Evolutionary conservation across 1,140 invertebrate genomes (phyloP).

Genomic region (Drosophila pandora): DNA sequence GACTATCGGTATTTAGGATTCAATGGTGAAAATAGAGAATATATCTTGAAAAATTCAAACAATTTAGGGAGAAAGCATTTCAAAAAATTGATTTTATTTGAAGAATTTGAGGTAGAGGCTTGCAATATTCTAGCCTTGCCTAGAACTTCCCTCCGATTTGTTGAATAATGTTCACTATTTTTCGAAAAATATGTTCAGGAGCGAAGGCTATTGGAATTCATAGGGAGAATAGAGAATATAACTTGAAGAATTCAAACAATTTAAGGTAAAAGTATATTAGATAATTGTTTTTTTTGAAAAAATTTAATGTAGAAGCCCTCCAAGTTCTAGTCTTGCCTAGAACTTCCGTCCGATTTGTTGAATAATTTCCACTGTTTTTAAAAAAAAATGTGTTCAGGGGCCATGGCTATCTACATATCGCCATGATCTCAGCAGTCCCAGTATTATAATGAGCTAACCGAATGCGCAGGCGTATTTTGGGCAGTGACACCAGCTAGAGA

Average conservation of each 20-base stretch:
- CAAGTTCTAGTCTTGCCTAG: too few species aligned
- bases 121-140: background rate
- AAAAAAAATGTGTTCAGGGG: conserved; percentile 16
- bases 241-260: too few species aligned
- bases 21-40: too few species aligned
- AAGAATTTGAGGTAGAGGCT: background rate
- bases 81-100: background rate
- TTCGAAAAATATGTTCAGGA: too few species aligned
- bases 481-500: conserved; percentile 29
- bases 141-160: background rate
- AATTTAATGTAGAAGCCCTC: too few species aligned
- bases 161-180: too few species aligned
- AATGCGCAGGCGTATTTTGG: conserved; percentile 54
- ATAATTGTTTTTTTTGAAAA: too few species aligned
- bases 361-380: conserved; percentile 8
- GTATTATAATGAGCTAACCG: conserved; percentile 39
- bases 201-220: too few species aligned
- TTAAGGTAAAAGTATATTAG: too few species aligned
- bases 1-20: background rate
- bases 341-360: background rate
- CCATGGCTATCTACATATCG: conserved; percentile 32
- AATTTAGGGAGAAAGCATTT: too few species aligned
- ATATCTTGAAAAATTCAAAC: background rate
- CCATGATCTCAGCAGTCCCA: conserved; percentile 36
- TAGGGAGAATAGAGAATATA: too few species aligned